Evolutionary conservation across 2,113 vertebrate species (phyloP), one percentile per base, ranked within the genome.

Genomic region (Menura novaehollandiae): DNA sequence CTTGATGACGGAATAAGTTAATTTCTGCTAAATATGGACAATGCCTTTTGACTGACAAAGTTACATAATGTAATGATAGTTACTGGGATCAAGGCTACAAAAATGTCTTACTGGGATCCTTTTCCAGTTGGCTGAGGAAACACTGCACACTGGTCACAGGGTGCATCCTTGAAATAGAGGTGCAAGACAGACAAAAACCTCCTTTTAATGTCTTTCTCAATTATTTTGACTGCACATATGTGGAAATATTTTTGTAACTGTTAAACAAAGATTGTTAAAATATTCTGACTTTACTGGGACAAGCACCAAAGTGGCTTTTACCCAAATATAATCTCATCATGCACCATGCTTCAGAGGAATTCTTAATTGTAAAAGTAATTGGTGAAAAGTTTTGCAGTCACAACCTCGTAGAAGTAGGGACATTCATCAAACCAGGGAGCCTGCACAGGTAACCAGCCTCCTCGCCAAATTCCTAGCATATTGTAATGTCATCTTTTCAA

Each of bases 31-130:
- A 47, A 74, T 56, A 62, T 17, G 8, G 11, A 11, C 52, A 67
- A 53, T n/a, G 32, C 0, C 10, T 67, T 91, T 72, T 79, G 56
- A 78, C 13, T 67, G 66, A 67, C 17, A 62, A 58, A 35, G 27
- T 60, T 74, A 33, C 1, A 0, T 11, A 52, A 52, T 2, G 1
- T 47, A 39, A 24, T 56, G 5, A 2, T 81, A 32, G 23, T n/a
- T 75, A 41, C 24, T 51, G 5, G 15, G 28, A 41, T 72, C 28
- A 59, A 59, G 23, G 22, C 11, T 53, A 64, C 5, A 9, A 56
- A 55, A 60, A 59, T 43, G 1, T 28, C 28, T 37, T 32, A 8
- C 1, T 52, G 23, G 10, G 15, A 16, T 72, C 28, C 13, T 63
- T 90, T 53, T 77, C 24, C 49, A 37, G 28, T 16, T 41, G 35